phyloP scores from a whole-genome alignment of 2,888 invertebrate genomes.

The Ephialtes manifestator region DNA sequence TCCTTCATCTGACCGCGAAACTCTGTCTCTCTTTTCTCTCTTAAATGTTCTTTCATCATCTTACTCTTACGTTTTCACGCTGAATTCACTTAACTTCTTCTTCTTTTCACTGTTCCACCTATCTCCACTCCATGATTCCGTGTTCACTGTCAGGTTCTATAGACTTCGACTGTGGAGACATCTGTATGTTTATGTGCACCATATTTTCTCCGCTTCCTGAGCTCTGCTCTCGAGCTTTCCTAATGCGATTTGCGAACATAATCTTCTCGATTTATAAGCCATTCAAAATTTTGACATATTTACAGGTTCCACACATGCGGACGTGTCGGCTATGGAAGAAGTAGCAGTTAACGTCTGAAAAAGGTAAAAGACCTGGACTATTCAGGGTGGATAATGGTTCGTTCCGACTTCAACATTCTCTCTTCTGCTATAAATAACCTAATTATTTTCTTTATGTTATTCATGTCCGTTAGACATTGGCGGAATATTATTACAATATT shows the following conservation, averaged over 20 bases:
- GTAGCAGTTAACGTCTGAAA: background rate
- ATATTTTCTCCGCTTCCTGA: slow-evolving; percentile 17
- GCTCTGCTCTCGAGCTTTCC: slow-evolving; percentile 16
- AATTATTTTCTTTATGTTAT: background rate
- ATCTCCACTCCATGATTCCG: slow-evolving; percentile 33
- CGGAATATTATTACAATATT: background rate
- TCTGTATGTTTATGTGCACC: slow-evolving; percentile 21
- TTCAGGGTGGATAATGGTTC: background rate
- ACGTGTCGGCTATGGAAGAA: background rate
- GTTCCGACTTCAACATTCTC: background rate
- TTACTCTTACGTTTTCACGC: slow-evolving; percentile 31
- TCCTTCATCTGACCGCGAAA: slow-evolving; percentile 50
- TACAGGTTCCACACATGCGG: slow-evolving; percentile 26
- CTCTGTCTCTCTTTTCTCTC: slow-evolving; percentile 7
- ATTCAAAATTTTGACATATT: slow-evolving; percentile 46
- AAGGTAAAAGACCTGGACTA: slow-evolving; percentile 10
- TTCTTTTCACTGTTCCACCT: background rate
- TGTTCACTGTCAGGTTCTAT: slow-evolving; percentile 23
- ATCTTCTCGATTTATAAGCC: slow-evolving; percentile 29
- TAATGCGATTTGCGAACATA: slow-evolving; percentile 33
- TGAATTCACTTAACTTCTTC: slow-evolving; percentile 32
- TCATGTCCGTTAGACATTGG: background rate
- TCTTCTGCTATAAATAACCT: background rate
- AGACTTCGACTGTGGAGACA: background rate
- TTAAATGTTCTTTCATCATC: slow-evolving; percentile 29